Evolutionary conservation across 2,888 invertebrate species (phyloP).

Genomic region (Aleiodes testaceus): DNA sequence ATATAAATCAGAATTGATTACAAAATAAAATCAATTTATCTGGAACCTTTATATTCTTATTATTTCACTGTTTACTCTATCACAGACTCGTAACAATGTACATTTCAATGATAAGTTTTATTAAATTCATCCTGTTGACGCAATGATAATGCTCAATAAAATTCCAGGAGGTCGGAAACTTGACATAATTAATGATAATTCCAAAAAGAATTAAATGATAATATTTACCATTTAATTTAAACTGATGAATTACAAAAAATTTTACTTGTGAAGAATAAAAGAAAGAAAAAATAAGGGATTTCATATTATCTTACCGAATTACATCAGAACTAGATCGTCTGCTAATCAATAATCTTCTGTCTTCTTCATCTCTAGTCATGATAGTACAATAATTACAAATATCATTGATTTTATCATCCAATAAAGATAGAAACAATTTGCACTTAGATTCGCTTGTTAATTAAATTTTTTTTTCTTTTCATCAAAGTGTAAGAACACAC

Average conservation of each 20-base stretch:
- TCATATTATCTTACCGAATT: conserved; percentile 56
- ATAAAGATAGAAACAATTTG: not conserved
- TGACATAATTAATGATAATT: conserved; percentile 8
- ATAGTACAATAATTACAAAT: not conserved
- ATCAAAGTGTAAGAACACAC: not conserved
- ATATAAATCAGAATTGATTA: no score
- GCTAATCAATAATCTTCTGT: conserved; percentile 51
- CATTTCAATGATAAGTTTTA: no score
- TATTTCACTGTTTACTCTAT: no score
- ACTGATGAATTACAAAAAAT: no score
- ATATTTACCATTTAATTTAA: not conserved
- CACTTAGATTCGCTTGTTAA: not conserved
- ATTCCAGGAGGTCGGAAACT: not conserved
- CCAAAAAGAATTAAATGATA: not conserved
- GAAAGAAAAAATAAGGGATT: not conserved
- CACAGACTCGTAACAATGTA: no score
- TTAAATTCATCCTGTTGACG: no score
- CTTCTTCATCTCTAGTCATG: conserved; percentile 46
- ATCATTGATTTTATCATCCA: not conserved
- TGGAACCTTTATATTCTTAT: no score
- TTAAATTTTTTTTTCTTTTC: conserved; percentile 6
- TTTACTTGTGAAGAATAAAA: not conserved
- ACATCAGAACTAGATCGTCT: conserved; percentile 47
- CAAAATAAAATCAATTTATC: no score
- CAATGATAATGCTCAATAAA: conserved; percentile 57